A percentile compares a stretch with the other conserved stretches of the same genome.
Conservation (phyloP, 2,888 invertebrate genomes). For the Brachyptera risi region DNA sequence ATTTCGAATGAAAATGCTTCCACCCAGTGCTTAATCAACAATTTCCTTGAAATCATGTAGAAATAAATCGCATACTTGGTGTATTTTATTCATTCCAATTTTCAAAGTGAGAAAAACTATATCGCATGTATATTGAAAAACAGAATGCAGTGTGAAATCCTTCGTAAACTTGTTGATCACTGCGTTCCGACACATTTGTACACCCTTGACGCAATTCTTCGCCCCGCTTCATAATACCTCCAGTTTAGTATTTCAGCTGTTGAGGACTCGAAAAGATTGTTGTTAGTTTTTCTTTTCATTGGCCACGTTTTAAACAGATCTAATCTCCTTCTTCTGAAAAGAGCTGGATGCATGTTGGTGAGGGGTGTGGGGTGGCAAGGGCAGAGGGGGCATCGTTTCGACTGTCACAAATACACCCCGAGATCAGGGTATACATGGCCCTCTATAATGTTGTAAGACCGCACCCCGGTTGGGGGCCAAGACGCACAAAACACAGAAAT, state of each 20-base stretch:
- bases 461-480: conserved; percentile 1
- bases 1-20: no score
- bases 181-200: background rate
- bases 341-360: no score
- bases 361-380: no score
- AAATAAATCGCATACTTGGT: no score
- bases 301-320: conserved; percentile 19
- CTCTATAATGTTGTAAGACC: background rate
- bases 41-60: no score
- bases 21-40: no score
- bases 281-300: conserved; percentile 21
- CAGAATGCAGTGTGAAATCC: background rate
- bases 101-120: background rate
- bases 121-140: no score
- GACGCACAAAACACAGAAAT: background rate
- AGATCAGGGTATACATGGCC: background rate
- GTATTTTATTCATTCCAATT: background rate
- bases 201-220: background rate
- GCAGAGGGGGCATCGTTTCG: no score
- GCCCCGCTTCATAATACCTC: background rate
- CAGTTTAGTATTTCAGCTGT: conserved; percentile 7
- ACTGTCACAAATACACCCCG: no score
- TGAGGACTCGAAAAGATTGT: conserved; percentile 9
- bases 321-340: no score
- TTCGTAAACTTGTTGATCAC: background rate